Percentiles rank a stretch among this genome's conserved stretches.
Evolutionary conservation across 2,888 invertebrate genomes (phyloP).

Genomic region (Galeruca laticollis): DNA sequence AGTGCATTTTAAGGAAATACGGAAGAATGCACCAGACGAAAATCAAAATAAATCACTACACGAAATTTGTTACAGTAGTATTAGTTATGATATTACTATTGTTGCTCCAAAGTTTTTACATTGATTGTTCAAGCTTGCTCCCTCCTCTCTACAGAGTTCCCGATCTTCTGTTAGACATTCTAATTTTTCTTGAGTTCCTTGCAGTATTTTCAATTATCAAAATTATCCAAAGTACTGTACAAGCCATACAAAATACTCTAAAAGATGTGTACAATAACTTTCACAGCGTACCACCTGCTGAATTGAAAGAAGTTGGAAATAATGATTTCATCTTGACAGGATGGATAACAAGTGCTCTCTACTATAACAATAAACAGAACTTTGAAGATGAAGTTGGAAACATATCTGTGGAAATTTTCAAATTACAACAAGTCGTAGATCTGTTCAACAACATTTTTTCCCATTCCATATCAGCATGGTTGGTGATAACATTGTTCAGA

Average conservation of each 20-base stretch:
- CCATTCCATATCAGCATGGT: slow-evolving; percentile 13
- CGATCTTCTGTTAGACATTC: slow-evolving; percentile 24
- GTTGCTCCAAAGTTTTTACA: neutral
- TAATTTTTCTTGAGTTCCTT: slow-evolving; percentile 32
- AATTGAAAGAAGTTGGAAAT: slow-evolving; percentile 34
- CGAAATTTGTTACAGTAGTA: neutral
- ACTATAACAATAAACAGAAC: slow-evolving; percentile 26
- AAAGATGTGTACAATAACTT: slow-evolving; percentile 30
- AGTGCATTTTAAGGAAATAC: neutral
- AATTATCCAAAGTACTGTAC: slow-evolving; percentile 16
- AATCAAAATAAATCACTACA: neutral
- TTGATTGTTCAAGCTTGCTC: neutral
- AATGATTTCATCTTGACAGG: slow-evolving; percentile 40
- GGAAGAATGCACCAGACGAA: neutral
- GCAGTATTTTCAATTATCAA: slow-evolving; percentile 21
- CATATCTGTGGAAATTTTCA: neutral
- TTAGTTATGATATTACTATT: neutral
- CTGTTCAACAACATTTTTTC: slow-evolving; percentile 30
- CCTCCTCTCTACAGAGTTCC: slow-evolving; percentile 7
- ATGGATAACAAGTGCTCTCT: slow-evolving; percentile 36
- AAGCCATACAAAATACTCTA: slow-evolving; percentile 17
- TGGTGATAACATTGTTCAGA: slow-evolving; percentile 15
- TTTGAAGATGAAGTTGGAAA: slow-evolving; percentile 19
- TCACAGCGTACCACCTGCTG: slow-evolving; percentile 39
- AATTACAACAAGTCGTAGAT: slow-evolving; percentile 24